Evolutionary conservation across 1,140 invertebrate genomes (phyloP), one percentile per base, ranked within the genome.

Genomic region (Aphelinus certus): DNA sequence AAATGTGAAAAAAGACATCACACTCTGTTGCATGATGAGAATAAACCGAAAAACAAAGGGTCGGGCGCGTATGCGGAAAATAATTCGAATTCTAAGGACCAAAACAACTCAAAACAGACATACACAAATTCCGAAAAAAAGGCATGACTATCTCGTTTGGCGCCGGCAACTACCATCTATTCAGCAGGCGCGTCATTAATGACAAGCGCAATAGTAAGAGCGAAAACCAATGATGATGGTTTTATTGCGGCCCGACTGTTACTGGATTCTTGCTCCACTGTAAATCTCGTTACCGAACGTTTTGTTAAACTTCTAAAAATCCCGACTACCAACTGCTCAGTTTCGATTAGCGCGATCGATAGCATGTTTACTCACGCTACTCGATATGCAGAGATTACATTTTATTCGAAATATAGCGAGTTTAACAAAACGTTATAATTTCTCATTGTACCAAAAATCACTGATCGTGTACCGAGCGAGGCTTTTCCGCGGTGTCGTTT

Each of bases 401-500:
- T 58, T 58, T 26, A 10, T 10, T 58, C 57, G 3, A 26, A 10
- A 3, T n/a, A 58, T n/a, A 58, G 7, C 57, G n/a, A 58, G 6
- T 58, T 58, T 58, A 3, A 26, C 3, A 58, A 58, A 58, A n/a
- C 5, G n/a, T 58, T 58, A 58, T 1, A 43, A 43, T 63, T 63
- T 47, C 61, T 46, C 4, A 63, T 47, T 45, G 46, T 63, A 5
- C 61, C 61, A 47, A 4, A 47, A 7, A 63, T 63, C 4, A 9
- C 61, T 43, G 45, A 63, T 4, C 46, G 3, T 3, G 61, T 63
- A n/a, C 61, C 61, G n/a, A 3, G 3, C 45, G 65, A 67, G 45
- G 2, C 10, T 4, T 72, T 78, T 53, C 77, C 73, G 0, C 77
- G 67, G 9, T 42, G 67, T 9, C 2, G 2, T 9, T 49, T 75